phyloP scores from a whole-genome alignment of 2,888 invertebrate genomes.

The Quadroppia sp. region DNA sequence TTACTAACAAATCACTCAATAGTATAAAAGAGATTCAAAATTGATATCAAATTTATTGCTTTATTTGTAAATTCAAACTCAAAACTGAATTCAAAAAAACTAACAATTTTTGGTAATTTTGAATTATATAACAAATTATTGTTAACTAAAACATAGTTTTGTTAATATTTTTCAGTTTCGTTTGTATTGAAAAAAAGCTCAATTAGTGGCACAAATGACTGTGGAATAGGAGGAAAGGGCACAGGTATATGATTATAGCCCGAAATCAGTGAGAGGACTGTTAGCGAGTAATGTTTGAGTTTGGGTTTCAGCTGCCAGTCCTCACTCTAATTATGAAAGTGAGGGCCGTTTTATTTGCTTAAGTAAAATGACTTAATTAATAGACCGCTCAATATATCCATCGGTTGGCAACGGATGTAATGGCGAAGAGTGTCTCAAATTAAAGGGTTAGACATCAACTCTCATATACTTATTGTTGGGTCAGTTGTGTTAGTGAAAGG shows the following conservation, averaged over 20 bases:
- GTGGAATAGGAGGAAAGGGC: neutral
- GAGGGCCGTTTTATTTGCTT: slow-evolving; percentile 26
- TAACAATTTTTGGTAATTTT: neutral
- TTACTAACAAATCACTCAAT: neutral
- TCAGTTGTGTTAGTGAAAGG: neutral
- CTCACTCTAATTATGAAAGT: slow-evolving; percentile 8
- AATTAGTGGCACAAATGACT: slow-evolving; percentile 10
- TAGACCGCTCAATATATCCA: neutral
- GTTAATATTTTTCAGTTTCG: neutral
- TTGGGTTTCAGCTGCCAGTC: slow-evolving; percentile 4
- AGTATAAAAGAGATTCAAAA: slow-evolving; percentile 17
- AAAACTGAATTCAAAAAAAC: no score
- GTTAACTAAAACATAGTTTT: neutral
- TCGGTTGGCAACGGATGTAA: neutral
- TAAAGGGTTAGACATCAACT: neutral
- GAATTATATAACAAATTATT: neutral
- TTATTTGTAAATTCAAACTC: no score
- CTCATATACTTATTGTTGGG: neutral
- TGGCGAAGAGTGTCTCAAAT: neutral
- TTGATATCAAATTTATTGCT: slow-evolving; percentile 15
- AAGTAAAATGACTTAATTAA: slow-evolving; percentile 36
- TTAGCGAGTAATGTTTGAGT: neutral
- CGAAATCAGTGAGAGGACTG: neutral
- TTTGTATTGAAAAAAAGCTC: slow-evolving; percentile 3
- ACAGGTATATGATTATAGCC: slow-evolving; percentile 6